Evolutionary conservation across 2,888 invertebrate species (phyloP), one percentile per base, ranked within the genome.

Genomic region (Folsomia candida): DNA sequence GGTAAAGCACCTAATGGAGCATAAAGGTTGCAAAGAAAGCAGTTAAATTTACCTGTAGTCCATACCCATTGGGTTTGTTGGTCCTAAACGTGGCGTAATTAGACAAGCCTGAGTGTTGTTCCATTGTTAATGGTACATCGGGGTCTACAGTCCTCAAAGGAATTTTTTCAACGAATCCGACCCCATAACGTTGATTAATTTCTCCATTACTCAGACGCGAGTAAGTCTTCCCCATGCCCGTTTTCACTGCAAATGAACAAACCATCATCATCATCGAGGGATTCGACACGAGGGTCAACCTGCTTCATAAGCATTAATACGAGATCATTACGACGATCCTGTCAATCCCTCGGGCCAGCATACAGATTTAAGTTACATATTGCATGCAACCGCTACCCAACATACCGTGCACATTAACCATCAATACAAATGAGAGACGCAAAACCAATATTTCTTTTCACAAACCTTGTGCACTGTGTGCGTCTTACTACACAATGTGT

Each of bases 121-220:
- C 65, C 72, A 71, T 73, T 26, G 72, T 71, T 65, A 79, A 76
- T 76, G 79, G 77, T 67, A 76, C 69, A 69, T 77, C 77, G 63
- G 74, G 67, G 66, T 76, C 71, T 47, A 68, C 70, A 51, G 76
- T 71, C 69, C 77, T 74, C 61, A 76, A 71, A 61, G 78, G 77
- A 63, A 76, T 75, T 77, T 78, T 79, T 74, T 79, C 78, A 64
- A 76, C 69, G 28, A 69, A 67, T 37, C 72, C 72, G 67, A 68
- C 67, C 59, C 72, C 74, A 67, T 73, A 75, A 68, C 75, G 77
- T 76, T 79, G 79, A 78, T 76, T 79, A 78, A 79, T 79, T 76
- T 79, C 79, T 62, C 80, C 80, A 76, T 80, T 80, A 76, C 79
- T 78, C 75, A 80, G 72, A 76, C 79, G 78, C 64, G 78, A 78